Conservation (phyloP, 2,113 vertebrate species). For the Eolophus roseicapilla region DNA sequence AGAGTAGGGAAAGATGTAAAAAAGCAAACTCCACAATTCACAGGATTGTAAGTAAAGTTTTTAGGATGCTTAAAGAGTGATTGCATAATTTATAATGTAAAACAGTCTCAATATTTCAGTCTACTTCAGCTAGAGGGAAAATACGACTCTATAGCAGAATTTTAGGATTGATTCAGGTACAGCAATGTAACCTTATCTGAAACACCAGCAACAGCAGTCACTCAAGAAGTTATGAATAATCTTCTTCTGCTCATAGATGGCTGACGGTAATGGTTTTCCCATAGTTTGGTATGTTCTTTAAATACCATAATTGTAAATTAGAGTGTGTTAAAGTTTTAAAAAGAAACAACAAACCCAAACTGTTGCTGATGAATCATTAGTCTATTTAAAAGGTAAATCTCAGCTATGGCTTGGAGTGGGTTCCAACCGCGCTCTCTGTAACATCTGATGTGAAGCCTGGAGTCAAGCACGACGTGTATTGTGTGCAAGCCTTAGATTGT, state of each 20-base stretch:
- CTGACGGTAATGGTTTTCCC: not conserved
- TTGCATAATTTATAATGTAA: not conserved
- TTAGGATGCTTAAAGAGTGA: not conserved
- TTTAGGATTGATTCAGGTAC: not conserved
- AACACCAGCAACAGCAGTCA: not conserved
- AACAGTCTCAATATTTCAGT: not conserved
- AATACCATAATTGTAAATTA: not conserved
- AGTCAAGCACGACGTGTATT: not conserved
- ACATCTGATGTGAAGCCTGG: not conserved
- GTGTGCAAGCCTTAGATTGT: not conserved
- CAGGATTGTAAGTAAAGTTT: not conserved
- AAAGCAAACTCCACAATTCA: not conserved
- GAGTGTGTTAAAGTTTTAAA: not conserved
- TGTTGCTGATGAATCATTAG: not conserved
- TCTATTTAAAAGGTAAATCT: not conserved
- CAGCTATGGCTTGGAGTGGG: not conserved
- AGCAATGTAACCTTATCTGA: not conserved
- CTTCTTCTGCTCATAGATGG: not conserved
- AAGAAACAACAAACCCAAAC: rapidly evolving
- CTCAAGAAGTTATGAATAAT: not conserved
- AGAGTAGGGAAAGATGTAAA: not conserved
- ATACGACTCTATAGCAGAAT: not conserved
- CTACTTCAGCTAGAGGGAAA: not conserved
- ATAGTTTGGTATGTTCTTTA: not conserved
- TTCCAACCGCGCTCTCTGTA: not conserved